Percentiles rank a stretch among this genome's conserved stretches.
phyloP scores from a whole-genome alignment of 2,888 invertebrate species.

The Lampropteryx suffumata region DNA sequence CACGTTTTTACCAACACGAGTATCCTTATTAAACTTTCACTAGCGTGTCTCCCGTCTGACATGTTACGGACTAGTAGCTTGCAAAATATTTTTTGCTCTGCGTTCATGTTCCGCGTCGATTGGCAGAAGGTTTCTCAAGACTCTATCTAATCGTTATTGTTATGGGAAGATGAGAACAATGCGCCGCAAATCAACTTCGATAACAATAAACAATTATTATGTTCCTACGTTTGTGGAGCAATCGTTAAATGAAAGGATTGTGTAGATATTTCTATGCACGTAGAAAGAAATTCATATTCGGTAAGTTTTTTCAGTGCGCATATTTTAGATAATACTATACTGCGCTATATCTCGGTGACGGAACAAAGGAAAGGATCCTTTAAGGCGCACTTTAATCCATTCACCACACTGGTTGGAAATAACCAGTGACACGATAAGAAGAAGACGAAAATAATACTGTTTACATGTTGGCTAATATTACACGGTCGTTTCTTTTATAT shows the following conservation, averaged over 20 bases:
- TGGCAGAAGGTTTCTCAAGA: conserved; percentile 8
- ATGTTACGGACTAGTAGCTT: conserved; percentile 10
- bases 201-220: conserved; percentile 29
- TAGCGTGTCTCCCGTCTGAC: conserved; percentile 24
- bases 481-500: no score
- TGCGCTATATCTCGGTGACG: no score
- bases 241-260: conserved; percentile 2
- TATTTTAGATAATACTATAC: no score
- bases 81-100: conserved; percentile 24
- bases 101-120: conserved; percentile 30
- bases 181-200: conserved; percentile 22
- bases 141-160: conserved; percentile 1
- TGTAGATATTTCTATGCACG: no score
- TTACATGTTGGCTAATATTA: no score
- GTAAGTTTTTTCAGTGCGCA: not conserved
- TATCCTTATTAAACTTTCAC: conserved; percentile 25
- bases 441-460: no score
- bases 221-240: conserved; percentile 20
- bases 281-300: no score
- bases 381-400: no score
- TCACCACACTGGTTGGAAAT: no score
- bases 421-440: no score
- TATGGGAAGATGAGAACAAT: conserved; percentile 32
- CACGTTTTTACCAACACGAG: not conserved
- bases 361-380: no score